Evolutionary conservation across 1,140 invertebrate species (phyloP), one percentile per base, ranked within the genome.

Genomic region (Eueides isabella): DNA sequence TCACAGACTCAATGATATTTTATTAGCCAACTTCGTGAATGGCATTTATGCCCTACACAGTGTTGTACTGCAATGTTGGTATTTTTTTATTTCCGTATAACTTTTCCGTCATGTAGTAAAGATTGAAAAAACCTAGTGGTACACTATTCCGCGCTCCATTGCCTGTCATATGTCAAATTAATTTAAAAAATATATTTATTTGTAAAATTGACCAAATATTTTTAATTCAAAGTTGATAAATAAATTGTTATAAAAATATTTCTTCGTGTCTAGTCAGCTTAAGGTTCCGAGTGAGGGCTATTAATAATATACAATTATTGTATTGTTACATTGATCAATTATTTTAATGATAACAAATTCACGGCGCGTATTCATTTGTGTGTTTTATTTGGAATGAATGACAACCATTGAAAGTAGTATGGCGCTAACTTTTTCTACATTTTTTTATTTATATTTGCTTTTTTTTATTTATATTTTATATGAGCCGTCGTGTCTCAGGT

Each of bases 281-380:
- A 26, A 33, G 26, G n/a, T 12, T 41, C 1, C 23, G 19, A 23
- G 61, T 23, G 12, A 31, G 61, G 35, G 23, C n/a, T 41, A 70
- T 33, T 70, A 67, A 74, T 71, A 71, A 41, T 61, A 61, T 61
- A 67, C 74, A 75, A 75, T 75, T 75, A 75, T 71, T 71, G 41
- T 38, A 75, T 75, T 75, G 68, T 75, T 67, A 75, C 68, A 75
- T 71, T 75, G 74, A 70, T 75, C 67, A 71, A 67, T 71, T 67
- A 75, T 75, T 71, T 29, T 19, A n/a, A 33, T 64, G 16, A 64
- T 74, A 33, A 55, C 3, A 28, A 63, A 74, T 74, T 74, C 72
- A 19, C 33, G 29, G 41, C n/a, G 14, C 72, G 67, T 67, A 68
- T 67, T 44, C 23, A 67, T 30, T 69, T 69, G 28, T 73, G 30